Percentiles rank a stretch among this genome's conserved stretches.
Evolutionary conservation across 2,113 vertebrate genomes (phyloP).

Genomic region (Hippocampus zosterae): DNA sequence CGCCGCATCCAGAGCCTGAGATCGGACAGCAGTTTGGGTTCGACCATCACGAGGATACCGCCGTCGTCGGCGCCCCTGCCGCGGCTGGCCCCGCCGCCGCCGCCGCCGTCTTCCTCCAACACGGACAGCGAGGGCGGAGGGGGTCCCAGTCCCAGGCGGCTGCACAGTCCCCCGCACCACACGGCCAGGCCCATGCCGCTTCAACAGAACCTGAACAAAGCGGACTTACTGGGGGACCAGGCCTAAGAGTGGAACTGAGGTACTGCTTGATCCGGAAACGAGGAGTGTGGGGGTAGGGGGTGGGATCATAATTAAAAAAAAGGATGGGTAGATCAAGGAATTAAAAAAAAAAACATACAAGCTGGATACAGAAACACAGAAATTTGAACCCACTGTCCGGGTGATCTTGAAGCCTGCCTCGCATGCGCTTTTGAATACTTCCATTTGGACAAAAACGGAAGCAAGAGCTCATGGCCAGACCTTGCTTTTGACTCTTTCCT

Average conservation of each 20-base stretch:
- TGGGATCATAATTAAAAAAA: neutral
- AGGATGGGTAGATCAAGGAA: slow-evolving; percentile 1
- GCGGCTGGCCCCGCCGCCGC: slow-evolving; percentile 57
- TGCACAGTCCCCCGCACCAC: slow-evolving; percentile 76
- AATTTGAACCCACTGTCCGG: slow-evolving; percentile 12
- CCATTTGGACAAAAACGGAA: slow-evolving; percentile 31
- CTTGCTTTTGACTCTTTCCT: slow-evolving; percentile 22
- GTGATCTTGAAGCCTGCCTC: slow-evolving; percentile 10
- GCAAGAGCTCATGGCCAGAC: slow-evolving; percentile 23
- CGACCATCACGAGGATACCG: slow-evolving; percentile 71
- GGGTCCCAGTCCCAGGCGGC: slow-evolving; percentile 75
- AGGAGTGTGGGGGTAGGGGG: neutral
- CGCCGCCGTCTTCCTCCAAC: slow-evolving; percentile 68
- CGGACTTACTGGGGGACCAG: slow-evolving; percentile 68
- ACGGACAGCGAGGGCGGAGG: slow-evolving; percentile 77
- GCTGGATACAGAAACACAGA: slow-evolving; percentile 4
- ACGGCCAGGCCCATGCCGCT: slow-evolving; percentile 72
- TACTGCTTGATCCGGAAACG: slow-evolving; percentile 18
- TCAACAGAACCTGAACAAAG: slow-evolving; percentile 80
- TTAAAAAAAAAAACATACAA: neutral
- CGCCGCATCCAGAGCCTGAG: slow-evolving; percentile 85
- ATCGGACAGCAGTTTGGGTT: slow-evolving; percentile 63
- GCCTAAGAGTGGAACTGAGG: slow-evolving; percentile 47
- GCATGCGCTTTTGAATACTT: slow-evolving; percentile 7
- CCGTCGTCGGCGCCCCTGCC: slow-evolving; percentile 71